A percentile compares a stretch with the other conserved stretches of the same genome.
phyloP scores from a whole-genome alignment of 1,140 invertebrate genomes.

The Drosophila truncata region DNA sequence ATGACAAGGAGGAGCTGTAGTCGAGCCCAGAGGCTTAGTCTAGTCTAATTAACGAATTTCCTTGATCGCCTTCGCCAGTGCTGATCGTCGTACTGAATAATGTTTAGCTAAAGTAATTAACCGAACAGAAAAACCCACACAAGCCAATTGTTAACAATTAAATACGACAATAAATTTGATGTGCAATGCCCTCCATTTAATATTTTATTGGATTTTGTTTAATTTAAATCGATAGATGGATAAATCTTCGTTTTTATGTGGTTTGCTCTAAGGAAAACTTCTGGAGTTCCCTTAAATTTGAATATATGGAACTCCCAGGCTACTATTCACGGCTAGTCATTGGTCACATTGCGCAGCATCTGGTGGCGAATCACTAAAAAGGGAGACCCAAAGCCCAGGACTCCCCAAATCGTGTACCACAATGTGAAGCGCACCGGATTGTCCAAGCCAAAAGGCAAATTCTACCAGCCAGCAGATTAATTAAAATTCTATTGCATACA shows the following conservation, averaged over 20 bases:
- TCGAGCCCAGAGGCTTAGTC: background rate
- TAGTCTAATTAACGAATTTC: constrained; percentile 63
- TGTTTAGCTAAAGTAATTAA: constrained; percentile 25
- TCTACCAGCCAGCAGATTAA: constrained; percentile 22
- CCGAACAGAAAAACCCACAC: constrained; percentile 9
- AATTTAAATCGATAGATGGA: background rate
- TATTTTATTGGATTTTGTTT: constrained; percentile 22
- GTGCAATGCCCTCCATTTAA: constrained; percentile 56
- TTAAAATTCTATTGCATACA: background rate
- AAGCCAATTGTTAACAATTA: constrained; percentile 40
- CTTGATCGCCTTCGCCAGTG: constrained; percentile 49
- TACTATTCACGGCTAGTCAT: constrained; percentile 32
- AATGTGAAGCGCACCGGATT: constrained; percentile 61
- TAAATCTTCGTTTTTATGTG: constrained; percentile 3
- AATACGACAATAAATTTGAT: constrained; percentile 62
- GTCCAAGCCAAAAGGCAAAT: constrained; percentile 61
- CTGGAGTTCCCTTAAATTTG: too few species aligned
- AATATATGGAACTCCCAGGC: background rate
- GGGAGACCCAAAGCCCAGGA: constrained; percentile 61
- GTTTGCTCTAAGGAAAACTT: constrained; percentile 1
- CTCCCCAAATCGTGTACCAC: constrained; percentile 40
- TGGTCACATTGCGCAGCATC: constrained; percentile 51
- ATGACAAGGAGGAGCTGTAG: constrained; percentile 76
- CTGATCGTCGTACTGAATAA: constrained; percentile 44
- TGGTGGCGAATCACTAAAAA: constrained; percentile 63